Evolutionary conservation across 2,797 vertebrate genomes (phyloP), one percentile per base, ranked within the genome.

Genomic region (Cichlasoma orientale): DNA sequence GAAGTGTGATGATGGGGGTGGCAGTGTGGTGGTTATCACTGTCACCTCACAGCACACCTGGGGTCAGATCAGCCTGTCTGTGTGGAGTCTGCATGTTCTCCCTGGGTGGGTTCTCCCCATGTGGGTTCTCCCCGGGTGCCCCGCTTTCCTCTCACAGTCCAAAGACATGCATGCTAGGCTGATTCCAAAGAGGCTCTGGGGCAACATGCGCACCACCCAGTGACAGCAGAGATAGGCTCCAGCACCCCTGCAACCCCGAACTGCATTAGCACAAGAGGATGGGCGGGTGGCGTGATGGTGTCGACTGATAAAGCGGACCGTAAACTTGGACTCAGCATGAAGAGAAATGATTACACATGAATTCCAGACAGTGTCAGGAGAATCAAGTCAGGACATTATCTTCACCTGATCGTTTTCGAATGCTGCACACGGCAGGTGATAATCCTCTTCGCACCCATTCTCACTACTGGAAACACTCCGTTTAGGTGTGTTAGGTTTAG

Each of bases 51-150:
- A 47, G 61, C 9, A 3, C 27, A 3, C 8, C 59, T 63, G 14
- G 59, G 59, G 25, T 44, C 18, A 44, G 25, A 19, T 19, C 16
- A 14, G 44, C 11, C 38, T 27, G 38, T 4, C 61, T 66, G 23
- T 47, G 38, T 27, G 59, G 14, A 44, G 38, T 44, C 27, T 27
- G 8, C 14, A 11, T 63, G 38, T 44, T 44, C 38, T 63, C 23
- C 38, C 38, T 63, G 21, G 25, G 36, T 13, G 25, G 36, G 18
- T n/a, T n/a, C n/a, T n/a, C n/a, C n/a, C n/a, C n/a, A n/a, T n/a
- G n/a, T n/a, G n/a, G n/a, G n/a, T 63, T 41, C 1, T 63, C 59
- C 41, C 36, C 8, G 1, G 59, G 6, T 44, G 5, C 0, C 8
- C 14, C 38, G 14, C 21, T 41, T 63, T 44, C 14, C 2, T 66